A percentile compares a stretch with the other conserved stretches of the same genome.
Evolutionary conservation across 2,113 vertebrate species (phyloP).

Genomic region (Spilogale gracilis): DNA sequence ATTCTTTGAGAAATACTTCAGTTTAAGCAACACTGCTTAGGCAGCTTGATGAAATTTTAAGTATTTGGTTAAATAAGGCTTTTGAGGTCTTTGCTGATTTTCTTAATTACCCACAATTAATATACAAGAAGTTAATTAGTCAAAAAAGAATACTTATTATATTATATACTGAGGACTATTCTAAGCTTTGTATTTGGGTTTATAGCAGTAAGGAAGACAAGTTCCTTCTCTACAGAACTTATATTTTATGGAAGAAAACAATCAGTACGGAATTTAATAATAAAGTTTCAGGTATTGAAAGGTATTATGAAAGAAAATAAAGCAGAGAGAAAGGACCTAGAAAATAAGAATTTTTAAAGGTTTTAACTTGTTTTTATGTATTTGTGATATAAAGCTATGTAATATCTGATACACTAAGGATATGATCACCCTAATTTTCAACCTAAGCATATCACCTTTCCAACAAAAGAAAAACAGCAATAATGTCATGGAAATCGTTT

Average conservation of each 20-base stretch:
- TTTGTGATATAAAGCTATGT: constrained; percentile 15
- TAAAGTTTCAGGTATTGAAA: not conserved
- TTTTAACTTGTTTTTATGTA: constrained; percentile 15
- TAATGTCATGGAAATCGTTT: not conserved
- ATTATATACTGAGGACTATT: not conserved
- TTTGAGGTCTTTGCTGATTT: constrained; percentile 47
- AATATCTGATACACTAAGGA: constrained; percentile 13
- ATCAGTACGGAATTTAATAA: constrained; percentile 30
- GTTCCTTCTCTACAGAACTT: not conserved
- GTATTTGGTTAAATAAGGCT: not conserved
- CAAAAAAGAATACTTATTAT: constrained; percentile 26
- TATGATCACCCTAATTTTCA: constrained; percentile 9
- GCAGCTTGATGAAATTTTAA: not conserved
- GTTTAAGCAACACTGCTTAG: not conserved
- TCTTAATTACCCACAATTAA: constrained; percentile 1
- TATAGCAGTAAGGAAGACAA: not conserved
- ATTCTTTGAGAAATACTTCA: not conserved
- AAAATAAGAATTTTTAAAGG: not conserved
- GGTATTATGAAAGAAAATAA: constrained; percentile 50
- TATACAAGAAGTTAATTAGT: not conserved
- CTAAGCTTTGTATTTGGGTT: constrained; percentile 36
- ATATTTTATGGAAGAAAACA: constrained; percentile 45
- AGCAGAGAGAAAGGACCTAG: not conserved
- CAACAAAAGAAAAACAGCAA: constrained; percentile 15
- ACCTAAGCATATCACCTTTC: not conserved